Conservation (phyloP, 1,140 invertebrate species). For the Drosophila bipectinata region DNA sequence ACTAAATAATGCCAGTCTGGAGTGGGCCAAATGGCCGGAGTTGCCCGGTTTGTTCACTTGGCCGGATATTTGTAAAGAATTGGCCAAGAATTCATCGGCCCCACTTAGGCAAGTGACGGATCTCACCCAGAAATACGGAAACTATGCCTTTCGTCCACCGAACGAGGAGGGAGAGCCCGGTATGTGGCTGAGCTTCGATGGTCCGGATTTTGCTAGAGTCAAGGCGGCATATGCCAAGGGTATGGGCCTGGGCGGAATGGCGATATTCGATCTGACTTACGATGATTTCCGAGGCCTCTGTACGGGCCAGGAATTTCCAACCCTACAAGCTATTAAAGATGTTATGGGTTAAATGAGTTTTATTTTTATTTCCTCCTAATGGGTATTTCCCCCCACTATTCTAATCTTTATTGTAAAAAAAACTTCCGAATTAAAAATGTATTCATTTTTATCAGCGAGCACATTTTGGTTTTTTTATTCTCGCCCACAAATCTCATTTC, state of each 20-base stretch:
- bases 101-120: slow-evolving; percentile 89
- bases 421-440: background rate
- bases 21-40: slow-evolving; percentile 87
- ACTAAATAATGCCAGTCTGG: slow-evolving; percentile 86
- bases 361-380: too few relatives aligned
- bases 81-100: slow-evolving; percentile 85
- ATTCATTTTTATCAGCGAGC: slow-evolving; percentile 13
- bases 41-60: too few relatives aligned
- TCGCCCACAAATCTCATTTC: too few relatives aligned
- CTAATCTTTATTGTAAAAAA: slow-evolving; percentile 9
- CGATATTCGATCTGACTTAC: slow-evolving; percentile 91
- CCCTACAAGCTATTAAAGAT: slow-evolving; percentile 87
- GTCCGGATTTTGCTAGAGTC: slow-evolving; percentile 91
- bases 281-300: slow-evolving; percentile 93
- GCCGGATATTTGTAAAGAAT: slow-evolving; percentile 84
- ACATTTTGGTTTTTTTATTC: too few relatives aligned
- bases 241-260: slow-evolving; percentile 91
- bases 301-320: slow-evolving; percentile 89
- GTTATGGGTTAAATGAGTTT: slow-evolving; percentile 29
- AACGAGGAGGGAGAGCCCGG: slow-evolving; percentile 88
- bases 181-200: slow-evolving; percentile 96
- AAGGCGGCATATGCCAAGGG: slow-evolving; percentile 90
- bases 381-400: background rate
- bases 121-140: slow-evolving; percentile 89
- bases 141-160: slow-evolving; percentile 89